Base-by-base conservation (phyloP, 2,797 vertebrate genomes). In the Sebastes steindachneri region DNA sequence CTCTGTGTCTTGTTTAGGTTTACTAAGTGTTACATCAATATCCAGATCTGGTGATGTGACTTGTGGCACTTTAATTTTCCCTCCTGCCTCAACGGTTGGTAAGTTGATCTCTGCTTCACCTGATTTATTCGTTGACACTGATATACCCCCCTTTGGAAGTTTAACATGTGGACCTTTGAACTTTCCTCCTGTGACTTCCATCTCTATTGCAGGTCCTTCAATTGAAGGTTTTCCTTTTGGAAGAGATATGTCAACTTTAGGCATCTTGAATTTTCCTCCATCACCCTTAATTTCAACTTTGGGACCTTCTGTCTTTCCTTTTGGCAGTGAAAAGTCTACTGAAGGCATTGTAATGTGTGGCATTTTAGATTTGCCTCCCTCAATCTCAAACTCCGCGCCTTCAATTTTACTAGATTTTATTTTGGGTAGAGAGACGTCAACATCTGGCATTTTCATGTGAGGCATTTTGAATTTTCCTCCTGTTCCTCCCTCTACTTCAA, bases 101-200 rank as follows among this genome's bases (percentile, higher is more conserved):
- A 80, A 67, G 1, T 63, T 68, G 25, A 82, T 80, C 55, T 85
- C 80, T 0, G 15, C 26, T 70, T 77, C 73, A 54, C 48, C 68
- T n/a, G 79, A 70, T 57, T 77, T 86, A 17, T 60, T 79, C 60
- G 80, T 91, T 48, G 86, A 79, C 37, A 92, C 9, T 41, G 87
- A 75, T 23, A 94, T 69, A 64, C 86, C 83, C 31, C 87, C 77
- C 23, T 90, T 87, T 15, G 92, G 92, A 26, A 95, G n/a, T 0
- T 94, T 90, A 6, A 95, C 76, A 1, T 83, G 55, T 0, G 94
- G 92, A 80, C 91, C 78, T 88, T 88, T 93, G 35, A 95, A 86
- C 58, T 77, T 65, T 0, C 86, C 92, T 28, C 41, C 73, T 5
- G 29, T 71, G 15, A 75, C 78, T 35, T 89, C 89, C 65, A 83